A percentile compares a stretch with the other conserved stretches of the same genome.
These are phyloP conservation scores for Tetramorium parvispinum DNA, from an alignment of 1,140 invertebrate genomes.

Conservation along the genomic window DNA sequence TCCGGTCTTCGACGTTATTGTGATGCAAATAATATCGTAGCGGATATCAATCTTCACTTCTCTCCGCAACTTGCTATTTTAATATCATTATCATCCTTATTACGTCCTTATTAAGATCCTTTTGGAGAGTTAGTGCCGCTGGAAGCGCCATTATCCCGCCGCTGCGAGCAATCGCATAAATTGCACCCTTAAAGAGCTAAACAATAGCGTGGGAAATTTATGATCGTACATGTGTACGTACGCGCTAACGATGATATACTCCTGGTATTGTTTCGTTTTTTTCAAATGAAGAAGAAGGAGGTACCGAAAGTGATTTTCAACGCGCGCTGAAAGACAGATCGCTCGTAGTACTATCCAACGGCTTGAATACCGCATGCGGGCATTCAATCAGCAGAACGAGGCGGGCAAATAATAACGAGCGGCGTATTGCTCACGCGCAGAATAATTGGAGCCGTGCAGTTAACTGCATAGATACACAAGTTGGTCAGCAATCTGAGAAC, in stretches of 20 bases:
- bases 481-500: constrained; percentile 17
- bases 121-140: not conserved
- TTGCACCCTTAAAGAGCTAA: not conserved
- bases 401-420: constrained; percentile 46
- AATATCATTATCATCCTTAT: constrained; percentile 25
- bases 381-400: constrained; percentile 46
- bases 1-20: constrained; percentile 42
- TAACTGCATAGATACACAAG: constrained; percentile 22
- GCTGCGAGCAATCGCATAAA: constrained; percentile 29
- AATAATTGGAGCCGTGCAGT: constrained; percentile 46
- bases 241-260: constrained; percentile 28
- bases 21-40: constrained; percentile 45
- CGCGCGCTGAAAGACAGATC: not conserved
- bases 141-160: not conserved
- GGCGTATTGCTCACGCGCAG: constrained; percentile 23
- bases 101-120: constrained; percentile 13
- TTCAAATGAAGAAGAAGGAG: not conserved
- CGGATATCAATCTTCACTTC: constrained; percentile 29
- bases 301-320: not conserved
- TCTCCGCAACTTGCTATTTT: not conserved
- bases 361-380: constrained; percentile 1
- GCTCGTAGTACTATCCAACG: not conserved
- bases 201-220: constrained; percentile 32
- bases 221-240: not conserved
- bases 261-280: constrained; percentile 32